These are phyloP conservation scores for Coturnix japonica DNA, from an alignment of 2,113 vertebrate species.

Conservation along the genomic window DNA sequence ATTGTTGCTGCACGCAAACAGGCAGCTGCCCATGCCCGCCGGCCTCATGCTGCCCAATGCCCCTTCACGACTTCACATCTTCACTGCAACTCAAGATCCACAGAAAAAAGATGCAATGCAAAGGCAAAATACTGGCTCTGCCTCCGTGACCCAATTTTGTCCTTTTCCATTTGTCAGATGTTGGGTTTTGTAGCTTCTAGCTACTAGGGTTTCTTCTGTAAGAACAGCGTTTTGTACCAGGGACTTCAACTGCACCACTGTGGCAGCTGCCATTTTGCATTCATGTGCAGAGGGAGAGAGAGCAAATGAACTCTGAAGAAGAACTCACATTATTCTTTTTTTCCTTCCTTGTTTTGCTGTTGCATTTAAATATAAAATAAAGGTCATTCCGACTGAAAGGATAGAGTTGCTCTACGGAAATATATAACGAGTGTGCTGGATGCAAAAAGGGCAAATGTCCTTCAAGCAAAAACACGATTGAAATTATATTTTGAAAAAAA, in stretches of 20 bases:
- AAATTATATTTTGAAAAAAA: background rate
- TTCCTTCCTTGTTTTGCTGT: conserved; percentile 7
- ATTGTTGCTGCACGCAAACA: background rate
- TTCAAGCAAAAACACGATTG: conserved; percentile 1
- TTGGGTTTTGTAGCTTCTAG: conserved; percentile 49
- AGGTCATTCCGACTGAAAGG: conserved; percentile 53
- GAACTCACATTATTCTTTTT: background rate
- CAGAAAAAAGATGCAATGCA: background rate
- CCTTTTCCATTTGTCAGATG: conserved; percentile 62
- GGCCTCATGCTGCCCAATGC: background rate
- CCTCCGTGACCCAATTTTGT: conserved; percentile 64
- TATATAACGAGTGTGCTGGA: background rate
- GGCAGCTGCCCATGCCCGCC: background rate
- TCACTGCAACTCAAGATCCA: background rate
- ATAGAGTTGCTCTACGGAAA: background rate
- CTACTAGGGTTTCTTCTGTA: conserved; percentile 37
- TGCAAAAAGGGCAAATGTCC: conserved; percentile 49
- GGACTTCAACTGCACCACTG: background rate
- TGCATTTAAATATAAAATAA: conserved; percentile 58
- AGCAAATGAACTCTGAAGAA: background rate
- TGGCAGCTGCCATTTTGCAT: conserved; percentile 66
- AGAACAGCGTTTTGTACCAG: conserved; percentile 8
- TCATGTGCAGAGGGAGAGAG: background rate
- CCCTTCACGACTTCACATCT: background rate
- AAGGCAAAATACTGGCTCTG: background rate